These are phyloP conservation scores for Helleia helle DNA, from an alignment of 2,888 invertebrate species.

Conservation along the genomic window DNA sequence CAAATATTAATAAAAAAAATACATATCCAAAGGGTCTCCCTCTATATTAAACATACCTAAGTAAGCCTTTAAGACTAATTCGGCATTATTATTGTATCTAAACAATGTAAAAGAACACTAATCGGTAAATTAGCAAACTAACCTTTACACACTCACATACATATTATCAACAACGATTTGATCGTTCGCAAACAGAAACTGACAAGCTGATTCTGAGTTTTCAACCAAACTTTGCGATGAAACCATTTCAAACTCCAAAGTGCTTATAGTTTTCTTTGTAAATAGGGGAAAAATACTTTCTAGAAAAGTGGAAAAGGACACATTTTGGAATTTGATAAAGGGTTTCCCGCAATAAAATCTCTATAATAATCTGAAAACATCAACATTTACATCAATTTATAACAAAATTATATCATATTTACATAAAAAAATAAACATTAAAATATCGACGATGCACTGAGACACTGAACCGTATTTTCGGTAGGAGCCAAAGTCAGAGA, in stretches of 20 bases:
- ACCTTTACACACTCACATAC: background rate
- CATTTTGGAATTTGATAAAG: conserved; percentile 13
- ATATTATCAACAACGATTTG: background rate
- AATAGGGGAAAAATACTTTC: background rate
- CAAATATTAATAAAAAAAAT: conserved; percentile 15
- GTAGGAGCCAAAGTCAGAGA: no score
- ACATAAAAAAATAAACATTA: conserved; percentile 41
- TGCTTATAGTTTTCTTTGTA: background rate
- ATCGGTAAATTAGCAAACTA: conserved; percentile 35
- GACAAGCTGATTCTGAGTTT: background rate
- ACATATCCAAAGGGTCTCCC: conserved; percentile 18
- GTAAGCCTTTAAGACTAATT: conserved; percentile 60
- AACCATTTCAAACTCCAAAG: background rate
- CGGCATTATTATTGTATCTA: conserved; percentile 52
- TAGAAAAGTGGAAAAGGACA: conserved; percentile 5
- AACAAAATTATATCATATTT: conserved; percentile 53
- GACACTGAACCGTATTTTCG: background rate
- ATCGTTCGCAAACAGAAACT: background rate
- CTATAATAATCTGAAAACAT: conserved; percentile 51
- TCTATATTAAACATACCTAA: conserved; percentile 31
- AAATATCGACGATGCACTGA: conserved; percentile 49
- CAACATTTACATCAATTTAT: conserved; percentile 65
- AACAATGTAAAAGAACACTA: conserved; percentile 56
- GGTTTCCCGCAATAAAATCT: conserved; percentile 26
- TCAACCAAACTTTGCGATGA: background rate